These are phyloP conservation scores for Vannuccia rotundouncinata DNA, from an alignment of 2,888 invertebrate genomes.

Conservation along the genomic window DNA sequence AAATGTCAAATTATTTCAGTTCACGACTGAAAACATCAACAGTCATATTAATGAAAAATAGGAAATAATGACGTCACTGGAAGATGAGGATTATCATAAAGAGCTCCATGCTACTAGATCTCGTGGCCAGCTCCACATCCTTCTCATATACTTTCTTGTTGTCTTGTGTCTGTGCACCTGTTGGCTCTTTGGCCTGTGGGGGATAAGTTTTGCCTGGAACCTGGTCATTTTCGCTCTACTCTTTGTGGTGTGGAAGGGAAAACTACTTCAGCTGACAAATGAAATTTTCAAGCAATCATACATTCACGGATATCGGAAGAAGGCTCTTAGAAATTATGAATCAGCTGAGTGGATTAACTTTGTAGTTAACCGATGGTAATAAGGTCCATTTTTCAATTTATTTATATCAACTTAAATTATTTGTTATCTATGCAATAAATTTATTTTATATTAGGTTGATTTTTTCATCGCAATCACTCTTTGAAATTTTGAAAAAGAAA, in stretches of 20 bases:
- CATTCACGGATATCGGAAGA: constrained; percentile 56
- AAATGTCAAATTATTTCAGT: no score
- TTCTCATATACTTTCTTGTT: constrained; percentile 50
- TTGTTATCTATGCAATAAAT: constrained; percentile 3
- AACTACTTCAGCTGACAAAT: constrained; percentile 47
- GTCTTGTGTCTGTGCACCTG: constrained; percentile 45
- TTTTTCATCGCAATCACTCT: constrained; percentile 56
- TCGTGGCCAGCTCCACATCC: constrained; percentile 21
- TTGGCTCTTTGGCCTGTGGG: constrained; percentile 48
- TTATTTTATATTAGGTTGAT: constrained; percentile 53
- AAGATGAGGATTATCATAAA: not conserved
- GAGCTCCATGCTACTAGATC: not conserved
- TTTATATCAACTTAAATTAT: constrained; percentile 23
- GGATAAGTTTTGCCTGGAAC: constrained; percentile 50
- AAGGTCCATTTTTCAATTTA: constrained; percentile 40
- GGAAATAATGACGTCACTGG: no score
- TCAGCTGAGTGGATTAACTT: constrained; percentile 61
- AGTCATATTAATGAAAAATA: no score
- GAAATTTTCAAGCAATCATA: constrained; percentile 47
- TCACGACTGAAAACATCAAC: no score
- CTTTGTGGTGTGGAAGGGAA: constrained; percentile 51
- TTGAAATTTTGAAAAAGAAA: constrained; percentile 58
- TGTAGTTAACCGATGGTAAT: constrained; percentile 60
- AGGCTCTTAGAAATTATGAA: constrained; percentile 59
- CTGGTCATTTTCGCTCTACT: constrained; percentile 48